A percentile compares a stretch with the other conserved stretches of the same genome.
phyloP scores from a whole-genome alignment of 2,113 vertebrate genomes.

The Sciurus niger region DNA sequence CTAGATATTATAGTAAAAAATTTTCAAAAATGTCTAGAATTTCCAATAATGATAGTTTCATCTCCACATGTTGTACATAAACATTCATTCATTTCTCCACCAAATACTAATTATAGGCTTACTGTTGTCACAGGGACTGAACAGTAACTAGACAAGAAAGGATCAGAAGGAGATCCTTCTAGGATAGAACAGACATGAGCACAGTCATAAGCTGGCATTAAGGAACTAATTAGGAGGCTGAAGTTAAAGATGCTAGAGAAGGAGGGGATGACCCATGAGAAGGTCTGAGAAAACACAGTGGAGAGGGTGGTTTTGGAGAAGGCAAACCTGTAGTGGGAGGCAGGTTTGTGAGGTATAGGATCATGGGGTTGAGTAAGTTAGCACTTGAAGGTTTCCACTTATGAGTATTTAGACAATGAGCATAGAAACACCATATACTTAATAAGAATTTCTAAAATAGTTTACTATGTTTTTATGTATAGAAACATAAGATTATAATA shows the following conservation, averaged over 20 bases:
- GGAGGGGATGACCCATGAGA: neutral
- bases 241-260: neutral
- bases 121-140: neutral
- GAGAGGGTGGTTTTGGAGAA: neutral
- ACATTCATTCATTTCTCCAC: constrained; percentile 6
- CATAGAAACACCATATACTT: neutral
- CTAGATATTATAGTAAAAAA: neutral
- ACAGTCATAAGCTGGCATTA: neutral
- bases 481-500: neutral
- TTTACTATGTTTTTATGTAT: neutral
- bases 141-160: neutral
- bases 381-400: neutral
- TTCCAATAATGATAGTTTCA: constrained; percentile 15
- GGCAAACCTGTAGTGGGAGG: neutral
- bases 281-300: neutral
- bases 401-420: neutral
- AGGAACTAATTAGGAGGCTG: neutral
- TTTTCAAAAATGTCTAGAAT: constrained; percentile 4
- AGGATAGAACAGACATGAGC: neutral
- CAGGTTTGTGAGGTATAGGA: neutral
- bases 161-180: neutral
- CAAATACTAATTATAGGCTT: neutral
- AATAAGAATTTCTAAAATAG: constrained; percentile 17
- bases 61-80: neutral
- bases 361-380: neutral